These are phyloP conservation scores for Coecobrya sp. DNA, from an alignment of 2,888 invertebrate species.

Conservation along the genomic window DNA sequence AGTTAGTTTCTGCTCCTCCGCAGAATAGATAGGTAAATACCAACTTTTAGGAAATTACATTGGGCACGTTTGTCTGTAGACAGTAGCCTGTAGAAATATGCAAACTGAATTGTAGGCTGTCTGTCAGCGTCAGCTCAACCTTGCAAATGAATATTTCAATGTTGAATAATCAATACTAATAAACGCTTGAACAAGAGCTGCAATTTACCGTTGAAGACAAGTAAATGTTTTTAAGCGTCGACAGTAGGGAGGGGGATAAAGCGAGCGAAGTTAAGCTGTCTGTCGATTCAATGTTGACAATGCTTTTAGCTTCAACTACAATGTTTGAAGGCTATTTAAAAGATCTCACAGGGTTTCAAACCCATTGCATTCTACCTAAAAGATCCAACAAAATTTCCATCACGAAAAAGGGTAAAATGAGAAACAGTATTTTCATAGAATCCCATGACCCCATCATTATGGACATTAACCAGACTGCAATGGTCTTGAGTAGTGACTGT, in stretches of 20 bases:
- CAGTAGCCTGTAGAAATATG: not conserved
- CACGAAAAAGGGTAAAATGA: not conserved
- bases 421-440: not conserved
- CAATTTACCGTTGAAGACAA: not conserved
- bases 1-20: not conserved
- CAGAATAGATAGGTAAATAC: not conserved
- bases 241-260: not conserved
- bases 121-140: conserved; percentile 36
- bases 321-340: not conserved
- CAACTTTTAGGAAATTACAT: not conserved
- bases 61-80: not conserved
- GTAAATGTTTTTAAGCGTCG: not conserved
- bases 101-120: not conserved
- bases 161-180: conserved; percentile 29
- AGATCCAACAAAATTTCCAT: too few relatives aligned
- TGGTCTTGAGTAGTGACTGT: not conserved
- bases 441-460: not conserved
- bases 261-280: not conserved
- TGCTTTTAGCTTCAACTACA: not conserved
- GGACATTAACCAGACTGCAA: not conserved
- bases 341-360: too few relatives aligned
- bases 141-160: conserved; percentile 13
- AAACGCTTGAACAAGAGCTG: not conserved
- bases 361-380: too few relatives aligned
- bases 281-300: not conserved